These are phyloP conservation scores for Cerastis leucographa DNA, from an alignment of 2,888 invertebrate species.

Conservation along the genomic window DNA sequence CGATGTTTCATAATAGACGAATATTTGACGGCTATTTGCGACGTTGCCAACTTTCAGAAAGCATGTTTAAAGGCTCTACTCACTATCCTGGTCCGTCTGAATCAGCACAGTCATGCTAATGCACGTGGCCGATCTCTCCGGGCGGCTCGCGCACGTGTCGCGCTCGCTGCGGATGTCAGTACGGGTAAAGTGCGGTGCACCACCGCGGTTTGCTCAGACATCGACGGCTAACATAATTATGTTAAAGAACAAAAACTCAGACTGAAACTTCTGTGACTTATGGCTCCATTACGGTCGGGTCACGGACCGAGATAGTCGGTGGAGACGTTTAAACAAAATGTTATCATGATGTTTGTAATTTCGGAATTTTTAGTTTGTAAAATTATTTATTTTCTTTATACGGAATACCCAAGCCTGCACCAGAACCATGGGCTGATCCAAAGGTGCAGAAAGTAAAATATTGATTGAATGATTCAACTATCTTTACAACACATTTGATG, in stretches of 20 bases:
- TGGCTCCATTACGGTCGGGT: constrained; percentile 15
- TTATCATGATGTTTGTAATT: constrained; percentile 55
- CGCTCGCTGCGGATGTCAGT: too few species aligned
- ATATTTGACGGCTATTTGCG: not conserved
- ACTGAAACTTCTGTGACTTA: not conserved
- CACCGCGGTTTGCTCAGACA: not conserved
- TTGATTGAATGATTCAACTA: constrained; percentile 90
- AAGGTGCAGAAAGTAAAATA: constrained; percentile 88
- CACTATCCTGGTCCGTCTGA: constrained; percentile 26
- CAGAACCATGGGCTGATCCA: constrained; percentile 74
- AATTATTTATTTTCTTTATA: constrained; percentile 65
- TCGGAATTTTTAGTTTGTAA: constrained; percentile 80
- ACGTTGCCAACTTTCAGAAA: not conserved
- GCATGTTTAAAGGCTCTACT: not conserved
- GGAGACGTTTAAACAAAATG: constrained; percentile 35
- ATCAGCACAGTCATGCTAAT: not conserved
- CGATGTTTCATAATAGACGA: not conserved
- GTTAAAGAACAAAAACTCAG: not conserved
- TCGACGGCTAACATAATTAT: not conserved
- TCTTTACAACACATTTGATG: constrained; percentile 67
- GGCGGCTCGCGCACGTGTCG: not conserved
- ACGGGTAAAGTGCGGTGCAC: not conserved
- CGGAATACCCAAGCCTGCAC: constrained; percentile 86
- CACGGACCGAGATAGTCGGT: constrained; percentile 29
- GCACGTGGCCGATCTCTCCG: not conserved